Base-by-base conservation (phyloP, 1,140 invertebrate genomes). In the Drosophila sproati region DNA sequence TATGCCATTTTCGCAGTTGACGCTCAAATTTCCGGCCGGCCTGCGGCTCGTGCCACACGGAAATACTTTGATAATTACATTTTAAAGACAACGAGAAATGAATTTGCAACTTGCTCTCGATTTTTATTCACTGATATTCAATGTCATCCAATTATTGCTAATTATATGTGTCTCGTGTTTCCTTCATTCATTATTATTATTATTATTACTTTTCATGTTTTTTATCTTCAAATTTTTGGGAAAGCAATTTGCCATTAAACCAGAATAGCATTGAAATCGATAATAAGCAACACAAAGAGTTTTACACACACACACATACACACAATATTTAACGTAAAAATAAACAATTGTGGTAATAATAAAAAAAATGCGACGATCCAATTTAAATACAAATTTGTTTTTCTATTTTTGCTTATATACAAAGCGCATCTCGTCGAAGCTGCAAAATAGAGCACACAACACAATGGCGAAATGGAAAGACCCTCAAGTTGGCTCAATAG, bases 11-110 rank as follows among this genome's bases (percentile, higher is more conserved):
- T 66, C n/a, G 77, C 67, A 83, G 73, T 80, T 83, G 80, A 83
- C 80, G 80, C 80, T 83, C 52, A 64, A 83, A 83, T 83, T 79
- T 83, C 80, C 80, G 67, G 61, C 29, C 28, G 45, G 66, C 80
- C 39, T 29, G 68, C 34, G 67, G 76, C 59, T 48, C 52, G 32
- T 68, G 63, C 60, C 62, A 68, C 48, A 67, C 81, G 81, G 77
- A 85, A 85, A 85, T 85, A 67, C 81, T 77, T 77, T 77, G 77
- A 56, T 85, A 85, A 85, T 85, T 85, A 67, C 80, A 85, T 80
- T 77, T 85, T 70, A 85, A 85, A 85, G 64, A 73, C 76, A 76
- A 77, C 71, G 60, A 39, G 54, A 62, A 70, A 34, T 59, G 47
- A 61, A 66, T 64, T n/a, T n/a, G n/a, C 28, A 32, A 47, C 32